Conservation (phyloP, 2,797 vertebrate species). For the Rachycentron canadum region DNA sequence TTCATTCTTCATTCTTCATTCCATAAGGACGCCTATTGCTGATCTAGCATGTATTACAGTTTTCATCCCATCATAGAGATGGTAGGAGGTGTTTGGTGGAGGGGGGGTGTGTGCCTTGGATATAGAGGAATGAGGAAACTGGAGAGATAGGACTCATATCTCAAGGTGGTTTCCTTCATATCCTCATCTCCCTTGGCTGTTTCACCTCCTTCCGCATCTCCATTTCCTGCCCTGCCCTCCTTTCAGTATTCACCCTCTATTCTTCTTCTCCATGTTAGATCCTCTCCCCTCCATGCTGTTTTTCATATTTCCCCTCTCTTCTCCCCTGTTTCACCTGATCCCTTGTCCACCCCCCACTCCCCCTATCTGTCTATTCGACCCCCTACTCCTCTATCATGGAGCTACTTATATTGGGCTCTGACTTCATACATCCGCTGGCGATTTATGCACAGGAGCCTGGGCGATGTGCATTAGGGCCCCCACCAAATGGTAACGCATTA, state of each 20-base stretch:
- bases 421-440: slow-evolving; percentile 57
- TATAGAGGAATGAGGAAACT: slow-evolving; percentile 21
- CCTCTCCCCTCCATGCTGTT: slow-evolving; percentile 14
- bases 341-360: slow-evolving; percentile 37
- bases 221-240: slow-evolving; percentile 48
- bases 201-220: slow-evolving; percentile 36
- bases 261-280: slow-evolving; percentile 32
- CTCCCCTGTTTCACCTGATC: slow-evolving; percentile 28
- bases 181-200: slow-evolving; percentile 49
- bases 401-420: slow-evolving; percentile 44
- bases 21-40: slow-evolving; percentile 21
- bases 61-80: slow-evolving; percentile 40
- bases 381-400: slow-evolving; percentile 45
- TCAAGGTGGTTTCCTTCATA: slow-evolving; percentile 65
- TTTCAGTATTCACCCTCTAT: slow-evolving; percentile 46
- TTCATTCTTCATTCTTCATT: slow-evolving; percentile 19
- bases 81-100: neutral
- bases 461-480: slow-evolving; percentile 67
- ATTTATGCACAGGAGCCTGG: slow-evolving; percentile 64
- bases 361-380: slow-evolving; percentile 15
- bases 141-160: slow-evolving; percentile 47
- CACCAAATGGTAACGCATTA: slow-evolving; percentile 55
- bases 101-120: neutral
- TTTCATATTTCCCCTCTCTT: neutral
- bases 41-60: slow-evolving; percentile 38